Conservation (phyloP, 2,797 vertebrate species). For the Tolypeutes matacus region DNA sequence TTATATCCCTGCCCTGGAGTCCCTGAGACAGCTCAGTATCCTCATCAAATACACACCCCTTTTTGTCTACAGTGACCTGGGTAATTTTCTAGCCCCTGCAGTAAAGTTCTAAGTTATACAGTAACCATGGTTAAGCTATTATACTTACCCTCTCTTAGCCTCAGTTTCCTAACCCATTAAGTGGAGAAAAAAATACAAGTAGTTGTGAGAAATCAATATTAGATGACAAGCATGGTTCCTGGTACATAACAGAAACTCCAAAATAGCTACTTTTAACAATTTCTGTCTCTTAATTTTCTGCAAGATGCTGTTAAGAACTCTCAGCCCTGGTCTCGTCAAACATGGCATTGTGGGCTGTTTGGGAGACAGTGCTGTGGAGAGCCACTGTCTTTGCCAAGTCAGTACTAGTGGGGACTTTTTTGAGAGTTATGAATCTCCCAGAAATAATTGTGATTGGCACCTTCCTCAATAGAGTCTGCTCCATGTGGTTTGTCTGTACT, state of each 20-base stretch:
- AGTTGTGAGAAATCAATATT: neutral
- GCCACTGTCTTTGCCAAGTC: neutral
- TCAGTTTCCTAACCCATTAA: neutral
- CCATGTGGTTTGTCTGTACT: neutral
- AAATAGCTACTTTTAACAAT: neutral
- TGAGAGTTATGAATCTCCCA: neutral
- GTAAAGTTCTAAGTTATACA: neutral
- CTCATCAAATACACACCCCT: neutral
- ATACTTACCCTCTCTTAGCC: neutral
- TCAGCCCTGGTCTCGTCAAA: neutral
- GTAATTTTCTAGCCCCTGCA: neutral
- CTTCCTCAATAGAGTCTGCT: neutral
- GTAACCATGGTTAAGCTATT: neutral
- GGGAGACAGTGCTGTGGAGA: neutral
- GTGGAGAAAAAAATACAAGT: neutral
- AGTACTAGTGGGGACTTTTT: neutral
- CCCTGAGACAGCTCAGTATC: neutral
- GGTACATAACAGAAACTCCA: neutral
- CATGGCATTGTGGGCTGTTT: too few relatives aligned
- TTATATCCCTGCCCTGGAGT: neutral
- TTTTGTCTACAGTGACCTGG: neutral
- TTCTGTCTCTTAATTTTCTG: conserved; percentile 9
- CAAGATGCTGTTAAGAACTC: neutral
- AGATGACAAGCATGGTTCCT: neutral
- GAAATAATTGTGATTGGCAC: neutral